phyloP scores from a whole-genome alignment of 2,113 vertebrate genomes.

The Albula goreensis region DNA sequence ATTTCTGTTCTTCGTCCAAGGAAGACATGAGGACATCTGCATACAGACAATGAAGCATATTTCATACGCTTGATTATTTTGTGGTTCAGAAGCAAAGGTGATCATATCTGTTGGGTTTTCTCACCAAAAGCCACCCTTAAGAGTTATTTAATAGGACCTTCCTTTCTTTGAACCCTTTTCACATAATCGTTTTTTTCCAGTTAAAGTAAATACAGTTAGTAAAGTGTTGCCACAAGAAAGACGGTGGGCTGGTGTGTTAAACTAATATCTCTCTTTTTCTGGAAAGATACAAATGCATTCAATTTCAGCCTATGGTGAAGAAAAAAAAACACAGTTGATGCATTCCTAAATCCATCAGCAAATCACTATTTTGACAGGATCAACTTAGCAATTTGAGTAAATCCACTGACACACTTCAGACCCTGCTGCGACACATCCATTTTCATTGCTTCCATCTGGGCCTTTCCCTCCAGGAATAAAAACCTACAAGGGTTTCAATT shows the following conservation, averaged over 20 bases:
- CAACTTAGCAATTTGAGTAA: conserved; percentile 35
- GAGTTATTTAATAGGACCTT: background rate
- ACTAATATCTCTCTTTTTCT: background rate
- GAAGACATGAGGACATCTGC: background rate
- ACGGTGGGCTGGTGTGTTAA: background rate
- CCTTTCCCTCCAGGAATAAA: conserved; percentile 1
- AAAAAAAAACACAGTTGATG: background rate
- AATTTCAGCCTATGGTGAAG: background rate
- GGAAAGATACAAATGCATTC: background rate
- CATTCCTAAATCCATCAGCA: conserved; percentile 18
- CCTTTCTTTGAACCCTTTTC: background rate
- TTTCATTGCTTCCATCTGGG: conserved; percentile 23
- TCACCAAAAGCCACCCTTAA: background rate
- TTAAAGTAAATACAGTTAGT: background rate
- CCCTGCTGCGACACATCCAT: conserved; percentile 21
- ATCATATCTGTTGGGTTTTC: background rate
- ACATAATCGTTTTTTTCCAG: background rate
- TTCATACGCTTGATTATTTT: background rate
- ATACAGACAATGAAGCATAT: background rate
- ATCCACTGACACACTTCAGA: conserved; percentile 35
- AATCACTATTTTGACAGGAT: conserved; percentile 36
- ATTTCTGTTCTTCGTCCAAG: background rate
- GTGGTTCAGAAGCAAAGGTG: background rate
- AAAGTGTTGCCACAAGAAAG: background rate
- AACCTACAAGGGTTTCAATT: conserved; percentile 16